phyloP scores from a whole-genome alignment of 2,888 invertebrate species.

The Habroteleia sp. region DNA sequence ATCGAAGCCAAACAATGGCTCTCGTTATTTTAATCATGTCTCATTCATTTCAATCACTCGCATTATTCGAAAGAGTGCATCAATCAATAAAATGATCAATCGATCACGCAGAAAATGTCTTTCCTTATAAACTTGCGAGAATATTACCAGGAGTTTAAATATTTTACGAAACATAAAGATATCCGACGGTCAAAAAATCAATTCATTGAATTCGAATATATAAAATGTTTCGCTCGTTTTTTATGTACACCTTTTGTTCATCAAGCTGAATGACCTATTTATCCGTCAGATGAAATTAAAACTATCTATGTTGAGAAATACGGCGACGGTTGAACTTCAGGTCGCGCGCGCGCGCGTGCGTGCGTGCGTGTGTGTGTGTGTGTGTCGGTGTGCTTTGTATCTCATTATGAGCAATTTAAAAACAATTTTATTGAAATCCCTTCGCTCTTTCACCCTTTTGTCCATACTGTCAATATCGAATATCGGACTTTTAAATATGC shows the following conservation, averaged over 20 bases:
- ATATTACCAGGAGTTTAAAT: too few species aligned
- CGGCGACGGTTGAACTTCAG: conserved; percentile 22
- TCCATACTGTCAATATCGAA: conserved; percentile 7
- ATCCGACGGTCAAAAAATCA: not conserved
- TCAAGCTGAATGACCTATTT: conserved; percentile 48
- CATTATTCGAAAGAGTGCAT: too few species aligned
- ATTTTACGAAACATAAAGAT: not conserved
- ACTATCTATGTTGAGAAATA: conserved; percentile 32
- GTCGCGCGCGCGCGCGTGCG: too few species aligned
- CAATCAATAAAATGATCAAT: too few species aligned
- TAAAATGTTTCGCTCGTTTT: conserved; percentile 18
- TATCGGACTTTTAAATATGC: conserved; percentile 24
- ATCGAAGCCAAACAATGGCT: conserved; percentile 9
- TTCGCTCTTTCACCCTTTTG: not conserved
- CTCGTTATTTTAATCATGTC: too few species aligned
- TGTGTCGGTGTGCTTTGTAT: too few species aligned
- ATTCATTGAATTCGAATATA: conserved; percentile 15
- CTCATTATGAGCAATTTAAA: conserved; percentile 47
- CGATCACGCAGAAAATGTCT: too few species aligned
- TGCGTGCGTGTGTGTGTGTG: too few species aligned
- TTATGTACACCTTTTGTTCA: conserved; percentile 36
- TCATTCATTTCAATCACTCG: too few species aligned
- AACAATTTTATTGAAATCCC: conserved; percentile 42
- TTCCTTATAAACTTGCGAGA: too few species aligned
- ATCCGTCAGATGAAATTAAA: conserved; percentile 37